Base-by-base conservation (phyloP, 2,888 invertebrate species). In the Luperina testacea region DNA sequence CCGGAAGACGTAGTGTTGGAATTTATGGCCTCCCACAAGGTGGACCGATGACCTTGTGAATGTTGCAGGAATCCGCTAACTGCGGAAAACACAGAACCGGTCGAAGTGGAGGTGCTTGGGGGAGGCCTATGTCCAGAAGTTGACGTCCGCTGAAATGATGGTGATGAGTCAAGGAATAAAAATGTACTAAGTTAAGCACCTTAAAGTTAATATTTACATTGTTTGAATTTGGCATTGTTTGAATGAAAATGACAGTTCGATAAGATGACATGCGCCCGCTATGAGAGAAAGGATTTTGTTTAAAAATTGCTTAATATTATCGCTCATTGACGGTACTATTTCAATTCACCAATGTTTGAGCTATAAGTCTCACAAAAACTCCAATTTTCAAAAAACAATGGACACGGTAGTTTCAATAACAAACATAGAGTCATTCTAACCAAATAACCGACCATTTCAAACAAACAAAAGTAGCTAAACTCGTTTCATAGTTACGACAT, bases 401-500 rank as follows among this genome's bases (percentile, higher is more conserved):
- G 15, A 48, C 15, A 48, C 48, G 15, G 5, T 48, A 61, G 15
- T 45, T 51, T 72, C 17, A 17, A 17, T 38, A 76, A 77, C 70
- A 75, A 81, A 80, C 42, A 69, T 57, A 64, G 24, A 77, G 27
- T 67, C 75, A 78, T 71, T 78, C 67, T 42, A 63, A 78, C 57
- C 32, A 70, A 82, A 78, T 71, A 81, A 9, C 17, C 4, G 42
- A 78, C 81, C 67, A 27, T 75, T 82, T 57, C 79, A 80, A 80
- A 78, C 77, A 85, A 87, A 88, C 83, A 86, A 78, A 81, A 85
- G 64, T 77, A 71, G 57, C 72, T 32, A 64, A 64, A 77, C 81
- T 72, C 67, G 81, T 75, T 85, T 88, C 77, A 77, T 87, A 81
- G 81, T 88, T 86, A 88, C 87, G 48, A 80, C 84, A 90, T 90